phyloP scores from a whole-genome alignment of 1,140 invertebrate genomes.

The Drosophila simulans region DNA sequence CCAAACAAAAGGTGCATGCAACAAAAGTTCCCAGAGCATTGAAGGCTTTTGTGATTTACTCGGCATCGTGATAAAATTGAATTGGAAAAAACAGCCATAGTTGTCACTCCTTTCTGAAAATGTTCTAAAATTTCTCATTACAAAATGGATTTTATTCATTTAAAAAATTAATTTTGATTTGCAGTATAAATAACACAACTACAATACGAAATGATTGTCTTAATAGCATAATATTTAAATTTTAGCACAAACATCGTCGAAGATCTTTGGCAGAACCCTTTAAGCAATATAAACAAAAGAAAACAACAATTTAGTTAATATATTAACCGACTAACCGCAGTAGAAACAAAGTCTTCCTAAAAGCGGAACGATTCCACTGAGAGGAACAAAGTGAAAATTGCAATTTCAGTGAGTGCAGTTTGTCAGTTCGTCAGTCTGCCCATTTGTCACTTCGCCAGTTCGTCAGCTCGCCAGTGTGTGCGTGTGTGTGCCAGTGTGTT shows the following conservation, averaged over 20 bases:
- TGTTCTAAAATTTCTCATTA: neutral
- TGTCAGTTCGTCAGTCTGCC: slow-evolving; percentile 22
- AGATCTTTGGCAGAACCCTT: slow-evolving; percentile 7
- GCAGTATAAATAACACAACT: too few species aligned
- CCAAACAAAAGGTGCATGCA: slow-evolving; percentile 37
- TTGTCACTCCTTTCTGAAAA: neutral
- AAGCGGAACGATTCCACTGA: slow-evolving; percentile 6
- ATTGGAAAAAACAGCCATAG: neutral
- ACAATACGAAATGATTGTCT: too few species aligned
- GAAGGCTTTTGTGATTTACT: slow-evolving; percentile 42
- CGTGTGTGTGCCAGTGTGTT: slow-evolving; percentile 9
- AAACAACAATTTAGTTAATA: neutral
- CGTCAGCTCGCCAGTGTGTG: neutral
- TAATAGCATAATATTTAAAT: neutral
- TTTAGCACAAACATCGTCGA: neutral
- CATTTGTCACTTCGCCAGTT: slow-evolving; percentile 16
- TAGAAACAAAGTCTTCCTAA: slow-evolving; percentile 34
- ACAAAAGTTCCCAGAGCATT: slow-evolving; percentile 27
- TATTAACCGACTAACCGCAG: slow-evolving; percentile 19
- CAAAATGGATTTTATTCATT: neutral
- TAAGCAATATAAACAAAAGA: neutral
- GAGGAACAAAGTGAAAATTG: slow-evolving; percentile 40
- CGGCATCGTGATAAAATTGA: slow-evolving; percentile 5
- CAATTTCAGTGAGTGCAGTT: slow-evolving; percentile 50
- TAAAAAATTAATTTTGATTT: too few species aligned